Evolutionary conservation across 1,140 invertebrate species (phyloP).

Genomic region (Leptonema lineaticorne): DNA sequence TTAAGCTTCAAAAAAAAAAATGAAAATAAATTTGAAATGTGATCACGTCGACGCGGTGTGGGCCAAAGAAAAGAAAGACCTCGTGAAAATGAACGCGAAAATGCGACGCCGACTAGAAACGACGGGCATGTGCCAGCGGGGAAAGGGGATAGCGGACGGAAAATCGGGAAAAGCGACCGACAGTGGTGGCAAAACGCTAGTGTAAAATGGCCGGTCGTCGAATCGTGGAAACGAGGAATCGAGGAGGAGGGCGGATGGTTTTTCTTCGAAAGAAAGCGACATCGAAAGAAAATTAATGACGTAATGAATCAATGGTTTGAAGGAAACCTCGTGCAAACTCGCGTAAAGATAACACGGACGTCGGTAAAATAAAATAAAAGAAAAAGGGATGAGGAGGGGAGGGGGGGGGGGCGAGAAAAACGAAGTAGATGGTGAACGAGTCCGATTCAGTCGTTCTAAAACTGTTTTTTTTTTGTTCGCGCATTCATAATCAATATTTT

Average conservation of each 20-base stretch:
- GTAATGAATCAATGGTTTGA: slow-evolving; percentile 41
- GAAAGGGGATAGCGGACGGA: no score
- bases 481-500: no score
- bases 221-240: neutral
- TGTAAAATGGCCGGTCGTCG: neutral
- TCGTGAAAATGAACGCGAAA: neutral
- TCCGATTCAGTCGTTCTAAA: no score
- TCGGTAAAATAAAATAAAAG: slow-evolving; percentile 18
- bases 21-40: slow-evolving; percentile 36
- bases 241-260: no score
- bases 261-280: no score
- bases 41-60: slow-evolving; percentile 31
- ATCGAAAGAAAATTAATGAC: slow-evolving; percentile 40
- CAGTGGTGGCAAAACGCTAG: neutral
- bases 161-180: neutral
- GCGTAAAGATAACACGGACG: slow-evolving; percentile 28
- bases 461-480: no score
- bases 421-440: no score
- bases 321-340: slow-evolving; percentile 24
- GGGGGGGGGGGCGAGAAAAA: no score
- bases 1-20: slow-evolving; percentile 33
- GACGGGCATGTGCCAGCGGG: no score
- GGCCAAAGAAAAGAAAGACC: neutral
- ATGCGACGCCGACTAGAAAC: no score
- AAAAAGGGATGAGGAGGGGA: no score